Evolutionary conservation across 2,113 vertebrate species (phyloP), one percentile per base, ranked within the genome.

Genomic region (Gadus chalcogrammus): DNA sequence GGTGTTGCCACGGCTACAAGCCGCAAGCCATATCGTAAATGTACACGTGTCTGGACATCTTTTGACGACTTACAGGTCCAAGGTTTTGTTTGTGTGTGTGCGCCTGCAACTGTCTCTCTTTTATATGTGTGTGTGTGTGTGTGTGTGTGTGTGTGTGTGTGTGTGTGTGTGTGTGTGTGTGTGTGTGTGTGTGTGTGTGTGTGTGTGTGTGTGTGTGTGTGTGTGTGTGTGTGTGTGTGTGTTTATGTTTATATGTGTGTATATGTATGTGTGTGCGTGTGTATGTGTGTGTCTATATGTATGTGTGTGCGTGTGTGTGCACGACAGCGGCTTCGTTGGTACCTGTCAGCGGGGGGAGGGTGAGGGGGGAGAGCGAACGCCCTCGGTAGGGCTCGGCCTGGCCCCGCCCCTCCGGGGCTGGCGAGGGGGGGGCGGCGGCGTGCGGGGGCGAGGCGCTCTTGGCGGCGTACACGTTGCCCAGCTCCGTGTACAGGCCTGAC

Each of bases 401-500:
- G 7, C 88, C 89, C 4, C 83, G 84, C 15, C 82, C 84, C 80
- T 94, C 93, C 0, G 91, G 79, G 75, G 82, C 93, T 0, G 93
- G 92, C 0, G 95, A 93, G 2, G 92, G 92, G 84, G 87, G 82
- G 79, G 20, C 20, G 88, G 87, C 81, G 79, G 88, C 79, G 75
- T 88, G 85, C 87, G 88, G 20, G 61, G 24, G 79, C 0, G 74
- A 90, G 22, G 88, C 90, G 81, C 87, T 82, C 92, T 95, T 97
- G 74, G 94, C 92, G 0, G 89, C 80, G 53, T 94, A 96, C 87
- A 94, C 91, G 63, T 91, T 92, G 81, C 97, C 97, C 62, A 99
- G 83, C 83, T 98, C 96, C 0, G 96, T 95, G 0, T 98, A 99
- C 73, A 98, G 95, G 0, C 95, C 95, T 0, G 97, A 95, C 94